phyloP scores from a whole-genome alignment of 2,888 invertebrate genomes.

The Hirudinaria manillensis region DNA sequence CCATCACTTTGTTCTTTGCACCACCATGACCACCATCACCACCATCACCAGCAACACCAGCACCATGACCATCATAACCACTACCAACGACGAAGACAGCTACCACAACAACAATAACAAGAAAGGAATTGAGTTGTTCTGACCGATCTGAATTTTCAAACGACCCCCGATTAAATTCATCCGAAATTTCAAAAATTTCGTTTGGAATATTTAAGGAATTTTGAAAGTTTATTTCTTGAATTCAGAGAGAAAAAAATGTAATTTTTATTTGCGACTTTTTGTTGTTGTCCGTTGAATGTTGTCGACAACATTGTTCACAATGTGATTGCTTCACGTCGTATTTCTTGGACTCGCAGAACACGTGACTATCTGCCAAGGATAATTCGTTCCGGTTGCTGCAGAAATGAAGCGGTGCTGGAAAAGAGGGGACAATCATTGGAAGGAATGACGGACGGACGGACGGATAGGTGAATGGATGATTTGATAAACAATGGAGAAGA shows the following conservation, averaged over 20 bases:
- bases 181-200: too few species aligned
- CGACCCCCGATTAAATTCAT: neutral
- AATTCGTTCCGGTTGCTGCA: too few species aligned
- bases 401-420: neutral
- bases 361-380: too few species aligned
- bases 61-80: too few species aligned
- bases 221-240: too few species aligned
- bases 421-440: neutral
- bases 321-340: too few species aligned
- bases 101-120: constrained; percentile 4
- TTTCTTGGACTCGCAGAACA: too few species aligned
- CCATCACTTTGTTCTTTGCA: neutral
- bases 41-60: constrained; percentile 17
- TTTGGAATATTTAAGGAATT: too few species aligned
- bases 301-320: too few species aligned
- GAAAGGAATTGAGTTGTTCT: neutral
- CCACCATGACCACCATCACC: constrained; percentile 2
- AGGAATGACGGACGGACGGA: neutral
- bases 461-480: neutral
- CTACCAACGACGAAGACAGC: constrained; percentile 5
- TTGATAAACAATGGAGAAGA: neutral
- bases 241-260: too few species aligned
- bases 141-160: neutral
- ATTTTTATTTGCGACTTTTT: neutral
- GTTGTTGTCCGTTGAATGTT: neutral